Evolutionary conservation across 2,888 invertebrate genomes (phyloP).

Genomic region (Dioctria rufipes): DNA sequence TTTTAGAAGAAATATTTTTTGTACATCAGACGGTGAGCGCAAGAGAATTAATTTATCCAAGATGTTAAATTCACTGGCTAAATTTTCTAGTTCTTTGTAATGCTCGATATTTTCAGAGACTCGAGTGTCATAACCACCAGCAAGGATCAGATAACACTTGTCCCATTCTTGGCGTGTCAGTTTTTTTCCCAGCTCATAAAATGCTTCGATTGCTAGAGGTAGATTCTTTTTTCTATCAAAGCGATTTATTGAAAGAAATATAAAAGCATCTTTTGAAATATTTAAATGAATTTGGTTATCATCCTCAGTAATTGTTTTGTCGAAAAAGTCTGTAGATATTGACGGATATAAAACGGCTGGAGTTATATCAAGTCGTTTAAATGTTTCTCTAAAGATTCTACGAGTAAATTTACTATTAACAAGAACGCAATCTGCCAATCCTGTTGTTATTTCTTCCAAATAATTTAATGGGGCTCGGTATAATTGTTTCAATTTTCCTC

Average conservation of each 20-base stretch:
- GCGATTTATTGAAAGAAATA: constrained; percentile 95
- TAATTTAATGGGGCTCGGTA: constrained; percentile 93
- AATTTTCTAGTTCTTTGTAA: constrained; percentile 80
- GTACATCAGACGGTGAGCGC: constrained; percentile 87
- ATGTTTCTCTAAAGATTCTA: constrained; percentile 89
- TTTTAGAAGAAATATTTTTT: constrained; percentile 87
- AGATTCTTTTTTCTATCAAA: constrained; percentile 98
- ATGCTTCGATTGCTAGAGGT: constrained; percentile 85
- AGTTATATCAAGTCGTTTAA: constrained; percentile 79
- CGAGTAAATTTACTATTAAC: constrained; percentile 98
- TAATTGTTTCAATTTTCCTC: constrained; percentile 81
- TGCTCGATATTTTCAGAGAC: constrained; percentile 91
- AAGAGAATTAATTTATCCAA: constrained; percentile 85
- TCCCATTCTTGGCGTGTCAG: constrained; percentile 76
- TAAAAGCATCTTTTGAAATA: constrained; percentile 74
- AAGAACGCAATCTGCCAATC: constrained; percentile 88
- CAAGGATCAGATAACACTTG: constrained; percentile 87
- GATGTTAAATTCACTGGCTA: constrained; percentile 78
- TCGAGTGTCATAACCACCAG: constrained; percentile 95
- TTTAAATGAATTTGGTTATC: constrained; percentile 66
- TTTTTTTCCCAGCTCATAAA: constrained; percentile 77
- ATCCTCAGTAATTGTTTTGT: constrained; percentile 71
- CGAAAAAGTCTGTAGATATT: constrained; percentile 84
- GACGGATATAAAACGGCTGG: constrained; percentile 96
- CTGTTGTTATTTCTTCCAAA: constrained; percentile 91